Evolutionary conservation across 2,888 invertebrate species (phyloP).

Genomic region (Strigamia transsilvanica): DNA sequence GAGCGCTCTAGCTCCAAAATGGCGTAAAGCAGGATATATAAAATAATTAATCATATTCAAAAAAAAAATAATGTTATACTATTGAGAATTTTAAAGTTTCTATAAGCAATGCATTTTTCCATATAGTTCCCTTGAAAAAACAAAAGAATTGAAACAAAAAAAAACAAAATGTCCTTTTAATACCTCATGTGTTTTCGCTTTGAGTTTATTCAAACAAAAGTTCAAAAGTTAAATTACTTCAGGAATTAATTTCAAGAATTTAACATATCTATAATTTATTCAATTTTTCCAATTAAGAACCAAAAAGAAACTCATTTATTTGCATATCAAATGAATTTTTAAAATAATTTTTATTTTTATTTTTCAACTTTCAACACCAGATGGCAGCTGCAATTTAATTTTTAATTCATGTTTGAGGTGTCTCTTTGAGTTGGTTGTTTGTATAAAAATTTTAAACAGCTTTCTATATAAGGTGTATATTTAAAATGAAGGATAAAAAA

Average conservation of each 20-base stretch:
- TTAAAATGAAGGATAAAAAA: too few relatives aligned
- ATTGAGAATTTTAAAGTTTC: conserved; percentile 38
- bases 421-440: too few relatives aligned
- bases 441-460: conserved; percentile 5
- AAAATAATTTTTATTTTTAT: not conserved
- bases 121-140: not conserved
- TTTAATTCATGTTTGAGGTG: not conserved
- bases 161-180: not conserved
- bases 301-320: too few relatives aligned
- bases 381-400: conserved; percentile 23
- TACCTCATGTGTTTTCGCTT: not conserved
- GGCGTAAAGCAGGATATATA: conserved; percentile 16
- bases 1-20: conserved; percentile 14
- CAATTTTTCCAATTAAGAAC: not conserved
- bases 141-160: too few relatives aligned
- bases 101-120: conserved; percentile 23
- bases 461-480: conserved; percentile 3
- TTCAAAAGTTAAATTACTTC: too few relatives aligned
- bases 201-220: too few relatives aligned
- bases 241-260: not conserved
- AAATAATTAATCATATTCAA: not conserved
- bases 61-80: not conserved
- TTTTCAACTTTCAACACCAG: not conserved
- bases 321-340: conserved; percentile 30
- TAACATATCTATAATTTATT: conserved; percentile 9